Evolutionary conservation across 2,888 invertebrate genomes (phyloP), one percentile per base, ranked within the genome.

Genomic region (Amorpha juglandis): DNA sequence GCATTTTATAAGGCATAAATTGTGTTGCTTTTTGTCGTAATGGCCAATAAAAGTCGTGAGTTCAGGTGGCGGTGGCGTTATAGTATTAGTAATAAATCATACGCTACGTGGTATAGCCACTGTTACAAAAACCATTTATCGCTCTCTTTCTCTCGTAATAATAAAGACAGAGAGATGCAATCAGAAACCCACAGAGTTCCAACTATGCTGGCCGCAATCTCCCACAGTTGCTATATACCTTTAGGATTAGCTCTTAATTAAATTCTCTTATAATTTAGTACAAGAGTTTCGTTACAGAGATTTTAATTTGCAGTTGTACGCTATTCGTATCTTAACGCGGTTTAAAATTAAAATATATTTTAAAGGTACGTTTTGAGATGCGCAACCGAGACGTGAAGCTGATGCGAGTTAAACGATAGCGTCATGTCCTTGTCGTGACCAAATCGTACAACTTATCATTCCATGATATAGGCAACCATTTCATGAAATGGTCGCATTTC

Each of bases 171-270:
- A 70, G 68, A 74, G 69, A 67, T 63, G 64, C 64, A 63, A 67
- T 66, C 66, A 71, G 35, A 67, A 65, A 69, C 66, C 69, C 64
- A 69, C 21, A 64, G 63, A 67, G 78, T 65, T 70, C 77, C 64
- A 62, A 38, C 67, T 73, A 72, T 75, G 73, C 67, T 78, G 78
- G 78, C 63, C 69, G 68, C 55, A 63, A 53, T 66, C 67, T 71
- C 67, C 51, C 70, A 65, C 71, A 71, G 75, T 75, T 73, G 67
- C 66, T 67, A 69, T 69, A 73, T 70, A 78, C 78, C 72, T 79
- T 74, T 69, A 72, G 74, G 76, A 81, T 81, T 78, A 78, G 71
- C 72, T 78, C 74, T 74, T 80, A 81, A 84, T 83, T 81, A 83
- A 83, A 78, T 77, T 77, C 69, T 71, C 69, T 75, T 76, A 73